Evolutionary conservation across 2,888 invertebrate genomes (phyloP).

Genomic region (Hoplodrina blanda): DNA sequence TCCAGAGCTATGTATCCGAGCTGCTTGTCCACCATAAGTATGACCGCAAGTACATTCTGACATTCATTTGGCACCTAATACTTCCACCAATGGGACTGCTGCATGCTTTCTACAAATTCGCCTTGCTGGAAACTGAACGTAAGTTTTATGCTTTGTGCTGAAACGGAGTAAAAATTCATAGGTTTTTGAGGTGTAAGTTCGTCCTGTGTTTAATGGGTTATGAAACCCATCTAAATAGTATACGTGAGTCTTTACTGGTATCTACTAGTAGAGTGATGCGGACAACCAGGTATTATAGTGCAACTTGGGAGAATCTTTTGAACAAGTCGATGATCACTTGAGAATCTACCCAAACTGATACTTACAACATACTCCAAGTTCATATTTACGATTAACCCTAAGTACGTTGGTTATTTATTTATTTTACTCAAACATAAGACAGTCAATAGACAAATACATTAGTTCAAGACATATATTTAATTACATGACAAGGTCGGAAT

Average conservation of each 20-base stretch:
- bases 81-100: slow-evolving; percentile 83
- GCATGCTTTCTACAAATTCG: slow-evolving; percentile 81
- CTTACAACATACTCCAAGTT: too few relatives aligned
- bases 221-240: background rate
- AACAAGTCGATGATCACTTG: too few relatives aligned
- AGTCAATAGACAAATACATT: too few relatives aligned
- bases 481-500: too few relatives aligned
- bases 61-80: slow-evolving; percentile 75
- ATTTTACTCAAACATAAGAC: too few relatives aligned
- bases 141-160: slow-evolving; percentile 53
- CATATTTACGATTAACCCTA: too few relatives aligned
- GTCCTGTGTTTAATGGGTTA: background rate
- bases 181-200: background rate
- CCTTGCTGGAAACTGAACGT: slow-evolving; percentile 81
- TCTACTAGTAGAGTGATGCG: too few relatives aligned
- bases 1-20: slow-evolving; percentile 82
- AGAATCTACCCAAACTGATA: too few relatives aligned
- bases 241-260: too few relatives aligned
- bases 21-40: slow-evolving; percentile 80
- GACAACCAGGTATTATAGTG: background rate
- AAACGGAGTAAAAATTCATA: background rate
- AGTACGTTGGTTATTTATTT: too few relatives aligned
- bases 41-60: slow-evolving; percentile 70
- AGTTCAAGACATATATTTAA: too few relatives aligned
- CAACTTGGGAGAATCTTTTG: background rate